A percentile compares a stretch with the other conserved stretches of the same genome.
phyloP scores from a whole-genome alignment of 2,888 invertebrate genomes.

The Melanargia galathea region DNA sequence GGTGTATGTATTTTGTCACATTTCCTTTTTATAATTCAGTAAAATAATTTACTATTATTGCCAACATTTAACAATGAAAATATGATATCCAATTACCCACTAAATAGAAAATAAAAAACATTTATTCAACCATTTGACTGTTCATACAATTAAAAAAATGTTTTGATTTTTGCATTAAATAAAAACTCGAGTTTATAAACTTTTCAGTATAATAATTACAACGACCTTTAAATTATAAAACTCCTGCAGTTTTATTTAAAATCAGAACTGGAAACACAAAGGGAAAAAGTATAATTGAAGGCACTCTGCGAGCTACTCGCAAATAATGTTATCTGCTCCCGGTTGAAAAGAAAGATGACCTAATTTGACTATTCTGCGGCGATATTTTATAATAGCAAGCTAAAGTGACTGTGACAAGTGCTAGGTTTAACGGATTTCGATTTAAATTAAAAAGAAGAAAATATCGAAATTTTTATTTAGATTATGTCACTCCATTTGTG shows the following conservation, averaged over 20 bases:
- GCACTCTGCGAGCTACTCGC: slow-evolving; percentile 15
- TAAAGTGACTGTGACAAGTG: background rate
- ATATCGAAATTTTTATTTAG: too few species aligned
- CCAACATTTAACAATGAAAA: too few species aligned
- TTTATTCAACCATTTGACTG: too few species aligned
- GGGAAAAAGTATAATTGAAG: slow-evolving; percentile 20
- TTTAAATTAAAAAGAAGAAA: background rate
- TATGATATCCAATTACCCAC: too few species aligned
- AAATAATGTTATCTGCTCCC: slow-evolving; percentile 23
- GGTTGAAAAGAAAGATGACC: slow-evolving; percentile 25
- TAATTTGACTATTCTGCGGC: slow-evolving; percentile 12
- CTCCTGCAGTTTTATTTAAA: slow-evolving; percentile 20
- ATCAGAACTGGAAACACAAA: slow-evolving; percentile 13
- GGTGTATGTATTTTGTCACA: too few species aligned
- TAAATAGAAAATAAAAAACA: too few species aligned
- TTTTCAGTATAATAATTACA: slow-evolving; percentile 9
- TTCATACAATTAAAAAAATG: slow-evolving; percentile 51
- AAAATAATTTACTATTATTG: too few species aligned
- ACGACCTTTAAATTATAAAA: slow-evolving; percentile 8
- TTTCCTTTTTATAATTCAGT: too few species aligned
- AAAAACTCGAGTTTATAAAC: background rate
- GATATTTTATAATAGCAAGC: slow-evolving; percentile 10
- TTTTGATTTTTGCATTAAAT: background rate
- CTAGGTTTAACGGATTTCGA: background rate
- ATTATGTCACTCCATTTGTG: too few species aligned